phyloP scores from a whole-genome alignment of 1,140 invertebrate species.

The Rhopalosiphum padi region DNA sequence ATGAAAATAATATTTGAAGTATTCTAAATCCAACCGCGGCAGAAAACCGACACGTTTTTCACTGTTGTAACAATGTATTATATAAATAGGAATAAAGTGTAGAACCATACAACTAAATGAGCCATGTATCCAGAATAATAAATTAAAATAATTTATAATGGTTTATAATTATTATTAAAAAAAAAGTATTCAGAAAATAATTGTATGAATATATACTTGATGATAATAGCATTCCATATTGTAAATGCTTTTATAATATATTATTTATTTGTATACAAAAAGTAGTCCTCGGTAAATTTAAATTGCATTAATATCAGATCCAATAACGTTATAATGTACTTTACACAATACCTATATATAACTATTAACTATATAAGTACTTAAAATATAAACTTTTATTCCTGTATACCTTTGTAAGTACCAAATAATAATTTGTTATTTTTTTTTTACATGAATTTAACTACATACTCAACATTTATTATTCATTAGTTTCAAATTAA shows the following conservation, averaged over 20 bases:
- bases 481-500: background rate
- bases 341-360: too few species aligned
- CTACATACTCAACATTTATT: background rate
- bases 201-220: background rate
- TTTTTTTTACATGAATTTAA: background rate
- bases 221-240: background rate
- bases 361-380: background rate
- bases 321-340: background rate
- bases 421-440: background rate
- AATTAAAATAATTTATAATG: background rate
- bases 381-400: background rate
- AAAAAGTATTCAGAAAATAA: background rate
- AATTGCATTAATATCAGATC: background rate
- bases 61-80: background rate
- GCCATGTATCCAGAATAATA: background rate
- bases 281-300: background rate
- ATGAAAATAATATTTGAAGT: background rate
- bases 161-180: background rate
- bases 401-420: background rate
- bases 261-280: background rate
- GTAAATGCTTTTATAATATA: background rate
- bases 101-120: background rate
- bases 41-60: background rate
- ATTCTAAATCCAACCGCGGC: background rate
- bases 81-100: background rate